phyloP scores from a whole-genome alignment of 2,888 invertebrate species.

The Nesidiocoris tenuis region DNA sequence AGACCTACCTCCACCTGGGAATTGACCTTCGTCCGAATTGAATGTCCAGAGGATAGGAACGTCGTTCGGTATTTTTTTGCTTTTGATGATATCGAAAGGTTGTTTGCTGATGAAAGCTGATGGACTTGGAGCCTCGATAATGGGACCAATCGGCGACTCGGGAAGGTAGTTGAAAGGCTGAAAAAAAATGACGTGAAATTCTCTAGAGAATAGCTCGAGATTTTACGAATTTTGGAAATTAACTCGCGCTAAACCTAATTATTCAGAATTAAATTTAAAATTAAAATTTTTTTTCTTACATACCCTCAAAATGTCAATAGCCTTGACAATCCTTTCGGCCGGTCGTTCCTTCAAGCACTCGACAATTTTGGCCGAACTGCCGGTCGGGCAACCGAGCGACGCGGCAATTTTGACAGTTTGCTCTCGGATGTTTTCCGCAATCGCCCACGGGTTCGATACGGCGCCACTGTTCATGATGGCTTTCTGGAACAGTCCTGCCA shows the following conservation, averaged over 20 bases:
- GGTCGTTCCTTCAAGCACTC: conserved; percentile 66
- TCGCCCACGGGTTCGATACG: conserved; percentile 64
- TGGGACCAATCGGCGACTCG: not conserved
- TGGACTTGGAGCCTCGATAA: conserved; percentile 7
- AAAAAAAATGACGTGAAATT: too few relatives aligned
- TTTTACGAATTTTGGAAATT: too few relatives aligned
- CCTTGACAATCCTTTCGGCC: conserved; percentile 60
- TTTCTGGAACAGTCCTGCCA: conserved; percentile 66
- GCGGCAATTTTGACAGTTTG: conserved; percentile 64
- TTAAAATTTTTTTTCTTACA: too few relatives aligned
- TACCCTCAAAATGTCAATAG: conserved; percentile 60
- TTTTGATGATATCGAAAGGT: conserved; percentile 15
- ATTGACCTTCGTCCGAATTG: conserved; percentile 19
- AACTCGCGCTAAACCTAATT: too few relatives aligned
- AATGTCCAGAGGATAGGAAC: conserved; percentile 10
- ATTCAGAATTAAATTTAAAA: too few relatives aligned
- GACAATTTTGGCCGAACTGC: conserved; percentile 59
- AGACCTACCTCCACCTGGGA: conserved; percentile 11
- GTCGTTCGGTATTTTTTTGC: conserved; percentile 1
- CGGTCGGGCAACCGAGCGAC: conserved; percentile 64
- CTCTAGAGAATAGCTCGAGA: too few relatives aligned
- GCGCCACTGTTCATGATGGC: conserved; percentile 72
- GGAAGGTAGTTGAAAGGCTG: not conserved
- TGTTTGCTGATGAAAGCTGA: conserved; percentile 20
- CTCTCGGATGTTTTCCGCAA: conserved; percentile 60